Percentiles rank a stretch among this genome's conserved stretches.
Conservation (phyloP, 2,888 invertebrate genomes). For the Calameuta idolon region DNA sequence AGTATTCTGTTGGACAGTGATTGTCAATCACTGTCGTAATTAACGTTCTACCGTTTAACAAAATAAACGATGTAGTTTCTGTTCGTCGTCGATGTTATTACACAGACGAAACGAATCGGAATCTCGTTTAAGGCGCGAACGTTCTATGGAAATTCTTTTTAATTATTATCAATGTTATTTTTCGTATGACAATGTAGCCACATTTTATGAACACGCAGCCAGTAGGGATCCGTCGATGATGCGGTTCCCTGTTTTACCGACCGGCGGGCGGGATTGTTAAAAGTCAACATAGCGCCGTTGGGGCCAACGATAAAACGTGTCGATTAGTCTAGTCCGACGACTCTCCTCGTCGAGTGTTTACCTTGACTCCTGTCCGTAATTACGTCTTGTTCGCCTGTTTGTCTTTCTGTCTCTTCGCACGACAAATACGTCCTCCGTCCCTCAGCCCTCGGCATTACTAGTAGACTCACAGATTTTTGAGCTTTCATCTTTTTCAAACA, state of each 20-base stretch:
- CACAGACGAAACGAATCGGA: not conserved
- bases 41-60: too few species aligned
- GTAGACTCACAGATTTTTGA: not conserved
- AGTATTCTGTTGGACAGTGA: too few species aligned
- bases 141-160: not conserved
- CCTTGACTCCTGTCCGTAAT: constrained; percentile 26
- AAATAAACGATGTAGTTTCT: too few species aligned
- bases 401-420: constrained; percentile 22
- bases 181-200: not conserved
- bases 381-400: constrained; percentile 29
- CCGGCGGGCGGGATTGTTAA: not conserved
- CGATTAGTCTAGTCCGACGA: constrained; percentile 40
- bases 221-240: not conserved
- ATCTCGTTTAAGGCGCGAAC: not conserved
- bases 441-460: not conserved
- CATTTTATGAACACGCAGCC: not conserved
- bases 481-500: not conserved
- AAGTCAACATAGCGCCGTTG: constrained; percentile 31
- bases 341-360: constrained; percentile 28
- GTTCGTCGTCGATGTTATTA: not conserved
- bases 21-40: too few species aligned
- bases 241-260: not conserved
- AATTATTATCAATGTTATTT: not conserved
- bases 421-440: not conserved
- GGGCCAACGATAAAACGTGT: constrained; percentile 43